Percentiles rank a stretch among this genome's conserved stretches.
Evolutionary conservation across 2,113 vertebrate genomes (phyloP).

Genomic region (Odocoileus virginianus): DNA sequence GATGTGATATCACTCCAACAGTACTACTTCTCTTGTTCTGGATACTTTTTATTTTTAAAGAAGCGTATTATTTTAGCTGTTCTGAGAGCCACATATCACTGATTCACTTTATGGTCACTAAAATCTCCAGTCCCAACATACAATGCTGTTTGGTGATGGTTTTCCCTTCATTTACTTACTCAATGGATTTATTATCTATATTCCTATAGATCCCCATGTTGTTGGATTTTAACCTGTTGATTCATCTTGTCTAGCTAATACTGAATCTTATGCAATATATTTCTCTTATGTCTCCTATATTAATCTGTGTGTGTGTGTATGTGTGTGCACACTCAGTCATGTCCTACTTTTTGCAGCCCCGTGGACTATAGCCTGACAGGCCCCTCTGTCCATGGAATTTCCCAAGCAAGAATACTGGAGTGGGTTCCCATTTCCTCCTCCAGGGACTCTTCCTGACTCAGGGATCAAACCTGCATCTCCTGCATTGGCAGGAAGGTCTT

Average conservation of each 20-base stretch:
- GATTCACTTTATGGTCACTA: background rate
- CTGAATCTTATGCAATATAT: background rate
- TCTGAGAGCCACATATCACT: background rate
- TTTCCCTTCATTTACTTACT: background rate
- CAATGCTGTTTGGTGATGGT: background rate
- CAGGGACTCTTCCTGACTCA: background rate
- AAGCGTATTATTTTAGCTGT: background rate
- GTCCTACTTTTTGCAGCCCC: background rate
- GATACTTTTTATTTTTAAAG: background rate
- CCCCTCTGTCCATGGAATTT: background rate
- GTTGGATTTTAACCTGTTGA: background rate
- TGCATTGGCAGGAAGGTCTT: background rate
- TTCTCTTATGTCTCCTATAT: background rate
- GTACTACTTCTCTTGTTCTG: background rate
- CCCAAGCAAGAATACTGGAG: background rate
- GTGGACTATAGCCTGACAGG: background rate
- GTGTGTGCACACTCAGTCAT: background rate
- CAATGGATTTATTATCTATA: background rate
- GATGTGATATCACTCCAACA: background rate
- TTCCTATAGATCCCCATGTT: background rate
- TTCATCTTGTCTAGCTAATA: background rate
- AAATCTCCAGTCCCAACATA: background rate
- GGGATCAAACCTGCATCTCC: background rate
- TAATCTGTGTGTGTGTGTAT: background rate
- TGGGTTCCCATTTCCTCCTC: background rate